Evolutionary conservation across 2,113 vertebrate genomes (phyloP), one percentile per base, ranked within the genome.

Genomic region (Triplophysa siluroides): DNA sequence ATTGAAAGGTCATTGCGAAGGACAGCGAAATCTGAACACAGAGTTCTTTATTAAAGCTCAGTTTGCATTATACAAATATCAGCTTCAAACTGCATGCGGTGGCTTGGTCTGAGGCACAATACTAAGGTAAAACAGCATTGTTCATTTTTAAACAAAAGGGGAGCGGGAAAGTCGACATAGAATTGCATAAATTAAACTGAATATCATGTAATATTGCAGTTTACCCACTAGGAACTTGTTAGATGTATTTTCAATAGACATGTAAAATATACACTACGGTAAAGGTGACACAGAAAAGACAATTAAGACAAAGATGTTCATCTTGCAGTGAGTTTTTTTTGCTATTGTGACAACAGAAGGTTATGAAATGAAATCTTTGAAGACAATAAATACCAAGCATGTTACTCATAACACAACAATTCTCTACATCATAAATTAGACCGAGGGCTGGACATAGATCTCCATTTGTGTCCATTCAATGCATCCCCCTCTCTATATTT

Each of bases 11-110:
- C 8, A 45, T 29, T 60, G 58, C 47, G 60, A 38, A 61, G 13
- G 50, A 52, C 50, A 21, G 41, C 43, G 18, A 69, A 70, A 79
- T 38, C 90, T 91, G 84, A 89, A 93, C 91, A 93, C 90, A 88
- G 88, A 93, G 90, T 91, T 92, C 90, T 94, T 94, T 94, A 94
- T 93, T 94, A 93, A 94, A 94, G 92, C 92, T 94, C 88, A 87
- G 86, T 91, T 86, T 89, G 91, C 89, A 90, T 93, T 90, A 91
- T 94, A 94, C 92, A 94, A 93, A 93, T 90, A 88, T 93, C 87
- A 87, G 88, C 80, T 90, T 90, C 89, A 91, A 93, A 92, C 91
- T 89, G 92, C 93, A 93, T 93, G 93, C 92, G 87, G 92, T 91
- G 90, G 91, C 88, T 92, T 92, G 86, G 87, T 90, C 92, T 89